phyloP scores from a whole-genome alignment of 2,888 invertebrate genomes.

The Zaprionus bogoriensis region DNA sequence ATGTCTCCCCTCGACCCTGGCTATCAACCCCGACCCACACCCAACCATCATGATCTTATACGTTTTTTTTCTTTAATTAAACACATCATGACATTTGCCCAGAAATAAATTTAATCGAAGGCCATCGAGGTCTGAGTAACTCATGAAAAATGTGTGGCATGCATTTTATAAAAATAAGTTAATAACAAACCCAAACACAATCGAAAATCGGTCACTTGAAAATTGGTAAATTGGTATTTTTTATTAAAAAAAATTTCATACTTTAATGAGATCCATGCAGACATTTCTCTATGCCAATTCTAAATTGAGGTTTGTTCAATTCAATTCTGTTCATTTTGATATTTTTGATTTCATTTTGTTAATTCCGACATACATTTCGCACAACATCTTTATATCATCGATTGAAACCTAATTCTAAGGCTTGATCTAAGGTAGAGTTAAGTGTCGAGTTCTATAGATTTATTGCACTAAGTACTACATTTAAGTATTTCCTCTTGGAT shows the following conservation, averaged over 20 bases:
- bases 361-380: slow-evolving; percentile 55
- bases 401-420: slow-evolving; percentile 7
- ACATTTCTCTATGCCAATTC: slow-evolving; percentile 71
- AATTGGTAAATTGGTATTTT: not conserved
- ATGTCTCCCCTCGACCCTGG: slow-evolving; percentile 2
- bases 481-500: not conserved
- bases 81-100: slow-evolving; percentile 7
- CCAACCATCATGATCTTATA: slow-evolving; percentile 14
- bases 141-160: slow-evolving; percentile 71
- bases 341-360: slow-evolving; percentile 26
- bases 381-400: slow-evolving; percentile 70
- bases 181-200: slow-evolving; percentile 10
- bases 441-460: slow-evolving; percentile 11
- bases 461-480: not conserved
- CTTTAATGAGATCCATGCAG: slow-evolving; percentile 82
- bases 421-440: slow-evolving; percentile 36
- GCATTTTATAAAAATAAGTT: slow-evolving; percentile 40
- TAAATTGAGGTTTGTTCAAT: slow-evolving; percentile 12
- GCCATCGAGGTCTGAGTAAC: not conserved
- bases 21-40: not conserved
- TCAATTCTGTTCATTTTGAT: slow-evolving; percentile 16
- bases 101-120: slow-evolving; percentile 2
- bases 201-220: slow-evolving; percentile 17
- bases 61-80: slow-evolving; percentile 15
- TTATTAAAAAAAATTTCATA: slow-evolving; percentile 30